These are phyloP conservation scores for Dryobota labecula DNA, from an alignment of 2,888 invertebrate genomes.

Conservation along the genomic window DNA sequence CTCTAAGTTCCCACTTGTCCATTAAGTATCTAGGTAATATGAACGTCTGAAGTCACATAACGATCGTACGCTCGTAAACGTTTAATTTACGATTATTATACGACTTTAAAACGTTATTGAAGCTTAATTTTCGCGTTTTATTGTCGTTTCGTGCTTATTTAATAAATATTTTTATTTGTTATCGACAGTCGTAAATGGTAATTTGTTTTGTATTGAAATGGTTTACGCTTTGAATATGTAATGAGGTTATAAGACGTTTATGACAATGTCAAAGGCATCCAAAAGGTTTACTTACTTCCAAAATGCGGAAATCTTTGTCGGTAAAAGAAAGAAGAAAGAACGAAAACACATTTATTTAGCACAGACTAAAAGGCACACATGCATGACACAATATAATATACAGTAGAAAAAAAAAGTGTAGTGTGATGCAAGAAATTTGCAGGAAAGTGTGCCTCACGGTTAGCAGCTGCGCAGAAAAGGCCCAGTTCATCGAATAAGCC, in stretches of 20 bases:
- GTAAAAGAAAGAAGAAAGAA: too few species aligned
- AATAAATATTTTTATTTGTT: slow-evolving; percentile 74
- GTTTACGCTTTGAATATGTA: slow-evolving; percentile 62
- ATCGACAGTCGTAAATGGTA: slow-evolving; percentile 73
- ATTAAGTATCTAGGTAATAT: slow-evolving; percentile 72
- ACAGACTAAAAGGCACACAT: too few species aligned
- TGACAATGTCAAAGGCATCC: not conserved
- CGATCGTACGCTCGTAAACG: slow-evolving; percentile 66
- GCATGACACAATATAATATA: too few species aligned
- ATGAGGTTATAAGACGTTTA: slow-evolving; percentile 54
- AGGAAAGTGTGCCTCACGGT: too few species aligned
- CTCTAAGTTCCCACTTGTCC: slow-evolving; percentile 57
- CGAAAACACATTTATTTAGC: too few species aligned
- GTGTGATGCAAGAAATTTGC: too few species aligned
- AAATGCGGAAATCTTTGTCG: not conserved
- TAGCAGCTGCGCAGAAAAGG: too few species aligned
- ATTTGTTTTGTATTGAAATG: slow-evolving; percentile 72
- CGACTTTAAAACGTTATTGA: slow-evolving; percentile 80
- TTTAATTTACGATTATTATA: slow-evolving; percentile 82
- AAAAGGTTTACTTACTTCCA: slow-evolving; percentile 28
- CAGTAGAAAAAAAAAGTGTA: too few species aligned
- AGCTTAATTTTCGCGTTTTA: slow-evolving; percentile 82
- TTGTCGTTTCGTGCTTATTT: slow-evolving; percentile 80
- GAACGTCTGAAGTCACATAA: slow-evolving; percentile 71
- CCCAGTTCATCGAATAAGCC: too few species aligned